phyloP scores from a whole-genome alignment of 2,113 vertebrate genomes.

The Hassar affinis region DNA sequence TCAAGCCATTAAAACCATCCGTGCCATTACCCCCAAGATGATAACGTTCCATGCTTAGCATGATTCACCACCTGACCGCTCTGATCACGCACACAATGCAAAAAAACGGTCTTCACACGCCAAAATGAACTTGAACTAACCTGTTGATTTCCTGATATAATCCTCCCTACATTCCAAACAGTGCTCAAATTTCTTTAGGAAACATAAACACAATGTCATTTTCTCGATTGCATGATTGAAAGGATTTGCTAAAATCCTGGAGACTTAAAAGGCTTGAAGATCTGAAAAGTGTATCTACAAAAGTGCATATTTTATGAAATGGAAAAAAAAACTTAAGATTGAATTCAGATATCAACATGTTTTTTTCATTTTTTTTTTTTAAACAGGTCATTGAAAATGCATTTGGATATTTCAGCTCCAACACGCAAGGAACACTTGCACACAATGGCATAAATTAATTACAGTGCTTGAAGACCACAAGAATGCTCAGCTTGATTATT shows the following conservation, averaged over 20 bases:
- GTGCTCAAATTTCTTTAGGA: conserved; percentile 21
- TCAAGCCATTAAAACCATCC: conserved; percentile 35
- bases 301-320: not conserved
- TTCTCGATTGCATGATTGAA: conserved; percentile 9
- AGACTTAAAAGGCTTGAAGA: conserved; percentile 14
- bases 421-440: conserved; percentile 4
- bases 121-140: conserved; percentile 28
- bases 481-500: not conserved
- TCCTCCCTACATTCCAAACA: conserved; percentile 33
- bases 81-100: conserved; percentile 21
- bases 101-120: not conserved
- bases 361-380: not conserved
- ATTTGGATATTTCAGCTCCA: conserved; percentile 7
- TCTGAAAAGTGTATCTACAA: conserved; percentile 3
- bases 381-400: conserved; percentile 3
- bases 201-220: conserved; percentile 10
- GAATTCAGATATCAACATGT: conserved; percentile 8
- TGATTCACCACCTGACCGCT: conserved; percentile 13
- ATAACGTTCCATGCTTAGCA: conserved; percentile 10
- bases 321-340: not conserved
- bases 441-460: conserved; percentile 11
- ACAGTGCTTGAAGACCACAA: not conserved
- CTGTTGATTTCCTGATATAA: conserved; percentile 27
- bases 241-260: conserved; percentile 21
- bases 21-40: conserved; percentile 35